Conservation (phyloP, 2,797 vertebrate species). For the Helarctos malayanus region DNA sequence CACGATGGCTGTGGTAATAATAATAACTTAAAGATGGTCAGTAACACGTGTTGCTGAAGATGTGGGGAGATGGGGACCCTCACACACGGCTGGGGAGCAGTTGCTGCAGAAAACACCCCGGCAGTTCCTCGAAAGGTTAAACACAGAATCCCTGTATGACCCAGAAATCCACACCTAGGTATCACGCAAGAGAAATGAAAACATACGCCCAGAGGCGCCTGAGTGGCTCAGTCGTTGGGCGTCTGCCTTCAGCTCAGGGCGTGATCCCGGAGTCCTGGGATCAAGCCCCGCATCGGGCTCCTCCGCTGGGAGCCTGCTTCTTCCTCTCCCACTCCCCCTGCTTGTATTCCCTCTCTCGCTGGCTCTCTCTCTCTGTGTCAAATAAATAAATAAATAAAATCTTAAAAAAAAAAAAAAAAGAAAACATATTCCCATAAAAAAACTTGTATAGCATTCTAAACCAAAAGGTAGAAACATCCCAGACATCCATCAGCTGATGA, state of each 20-base stretch:
- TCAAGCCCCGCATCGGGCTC: no score
- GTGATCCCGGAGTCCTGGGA: no score
- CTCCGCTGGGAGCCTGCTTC: no score
- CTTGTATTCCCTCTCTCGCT: no score
- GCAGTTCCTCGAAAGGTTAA: background rate
- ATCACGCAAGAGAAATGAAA: background rate
- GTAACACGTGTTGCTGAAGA: background rate
- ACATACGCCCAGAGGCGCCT: background rate
- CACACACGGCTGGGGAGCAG: background rate
- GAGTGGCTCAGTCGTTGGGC: no score
- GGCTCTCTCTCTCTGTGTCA: no score
- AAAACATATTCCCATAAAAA: background rate
- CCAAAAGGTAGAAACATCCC: background rate
- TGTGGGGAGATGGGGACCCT: background rate
- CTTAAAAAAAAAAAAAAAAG: no score
- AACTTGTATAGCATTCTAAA: background rate
- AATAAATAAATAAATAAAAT: no score
- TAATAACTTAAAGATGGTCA: background rate
- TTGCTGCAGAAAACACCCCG: background rate
- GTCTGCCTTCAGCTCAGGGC: no score
- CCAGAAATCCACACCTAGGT: background rate
- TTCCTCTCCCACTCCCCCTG: no score
- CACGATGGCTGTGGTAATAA: background rate
- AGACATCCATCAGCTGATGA: rapidly evolving
- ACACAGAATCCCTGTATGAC: background rate